Percentiles rank a stretch among this genome's conserved stretches.
These are phyloP conservation scores for Pelodytes ibericus DNA, from an alignment of 2,797 vertebrate species.

Conservation along the genomic window DNA sequence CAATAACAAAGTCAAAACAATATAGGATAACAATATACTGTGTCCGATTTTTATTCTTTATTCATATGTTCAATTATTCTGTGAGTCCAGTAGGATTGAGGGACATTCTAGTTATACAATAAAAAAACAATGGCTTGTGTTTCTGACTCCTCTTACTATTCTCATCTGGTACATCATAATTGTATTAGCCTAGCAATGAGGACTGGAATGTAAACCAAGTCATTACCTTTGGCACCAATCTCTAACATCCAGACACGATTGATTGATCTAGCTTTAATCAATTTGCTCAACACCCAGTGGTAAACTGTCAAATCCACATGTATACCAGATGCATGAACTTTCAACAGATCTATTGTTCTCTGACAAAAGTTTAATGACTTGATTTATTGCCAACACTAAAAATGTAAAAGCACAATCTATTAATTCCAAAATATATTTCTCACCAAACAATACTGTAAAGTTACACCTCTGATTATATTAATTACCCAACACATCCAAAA, in stretches of 20 bases:
- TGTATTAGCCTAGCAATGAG: constrained; percentile 6
- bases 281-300: constrained; percentile 37
- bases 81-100: too few species aligned
- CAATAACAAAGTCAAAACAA: too few species aligned
- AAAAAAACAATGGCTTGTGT: background rate
- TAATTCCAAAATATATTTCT: constrained; percentile 18
- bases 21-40: too few species aligned
- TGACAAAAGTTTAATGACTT: constrained; percentile 20
- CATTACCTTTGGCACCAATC: constrained; percentile 40
- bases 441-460: background rate
- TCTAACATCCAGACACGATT: constrained; percentile 39
- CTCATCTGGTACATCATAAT: background rate
- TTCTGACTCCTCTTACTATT: background rate
- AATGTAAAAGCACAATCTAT: constrained; percentile 1
- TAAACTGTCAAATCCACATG: constrained; percentile 35
- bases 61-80: too few species aligned
- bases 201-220: constrained; percentile 14
- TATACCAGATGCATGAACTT: constrained; percentile 35
- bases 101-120: too few species aligned
- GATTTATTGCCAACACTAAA: constrained; percentile 24
- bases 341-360: constrained; percentile 47
- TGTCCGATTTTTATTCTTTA: too few species aligned
- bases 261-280: constrained; percentile 49
- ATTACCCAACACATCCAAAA: background rate
- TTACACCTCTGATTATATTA: background rate